Base-by-base conservation (phyloP, 2,113 vertebrate species). In the Paradisaea rubra region DNA sequence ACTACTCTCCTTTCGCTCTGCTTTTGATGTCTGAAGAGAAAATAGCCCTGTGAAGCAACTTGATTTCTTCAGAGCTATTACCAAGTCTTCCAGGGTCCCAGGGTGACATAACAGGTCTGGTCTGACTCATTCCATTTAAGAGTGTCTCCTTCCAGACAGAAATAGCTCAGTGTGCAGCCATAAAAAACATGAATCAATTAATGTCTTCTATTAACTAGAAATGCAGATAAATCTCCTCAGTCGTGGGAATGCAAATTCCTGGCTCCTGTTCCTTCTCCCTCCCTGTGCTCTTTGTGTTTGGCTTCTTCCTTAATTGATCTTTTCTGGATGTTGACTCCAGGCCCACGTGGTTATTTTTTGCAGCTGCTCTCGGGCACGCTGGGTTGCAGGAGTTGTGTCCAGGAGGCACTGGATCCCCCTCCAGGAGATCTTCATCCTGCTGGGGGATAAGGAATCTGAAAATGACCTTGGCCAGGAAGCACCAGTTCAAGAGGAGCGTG, bases 1-100 rank as follows among this genome's bases (percentile, higher is more conserved):
- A 86, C 85, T 88, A 24, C 79, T 74, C 27, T 59, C n/a, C 52
- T 72, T 86, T 76, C 8, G 15, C 59, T 92, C 42, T 82, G 59
- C 64, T 93, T 97, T 94, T 96, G 94, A 96, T 95, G 77, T 89
- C 70, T 91, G 81, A 77, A n/a, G 50, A 90, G 93, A 94, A 96
- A 93, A 94, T 50, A 95, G 91, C 52, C 86, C 72, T 21, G 54
- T 92, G 84, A 88, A 94, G 83, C 80, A 91, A 86, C 60, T 84
- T 18, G 59, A 73, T 94, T 94, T 92, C 72, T 95, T 95, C 88
- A 71, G 76, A 95, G 91, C 86, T 91, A 86, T 96, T 95, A 94
- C 57, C 77, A 64, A 94, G 81, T 82, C 89, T 96, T 95, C n/a
- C 73, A 86, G 88, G 92, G 95, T 95, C 93, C 89, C 89, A 93